A percentile compares a stretch with the other conserved stretches of the same genome.
Conservation (phyloP, 2,797 vertebrate genomes). For the Leuciscus waleckii region DNA sequence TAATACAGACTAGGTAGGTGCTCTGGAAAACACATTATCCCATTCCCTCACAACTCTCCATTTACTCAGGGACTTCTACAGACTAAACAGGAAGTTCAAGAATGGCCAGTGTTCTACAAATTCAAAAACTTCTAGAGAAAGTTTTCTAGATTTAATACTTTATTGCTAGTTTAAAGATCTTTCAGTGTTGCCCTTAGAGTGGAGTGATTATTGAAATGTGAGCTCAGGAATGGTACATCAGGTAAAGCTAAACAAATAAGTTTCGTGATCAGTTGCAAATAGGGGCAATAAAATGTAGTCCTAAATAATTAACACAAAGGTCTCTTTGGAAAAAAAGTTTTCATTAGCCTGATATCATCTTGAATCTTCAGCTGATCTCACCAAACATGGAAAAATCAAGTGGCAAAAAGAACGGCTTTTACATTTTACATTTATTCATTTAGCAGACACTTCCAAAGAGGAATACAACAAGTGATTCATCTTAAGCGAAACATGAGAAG, state of each 20-base stretch:
- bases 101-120: slow-evolving; percentile 32
- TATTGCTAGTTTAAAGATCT: background rate
- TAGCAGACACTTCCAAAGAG: background rate
- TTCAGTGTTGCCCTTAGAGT: background rate
- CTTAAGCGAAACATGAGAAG: too few relatives aligned
- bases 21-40: slow-evolving; percentile 39
- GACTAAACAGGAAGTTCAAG: slow-evolving; percentile 61
- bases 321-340: background rate
- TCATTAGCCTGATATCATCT: background rate
- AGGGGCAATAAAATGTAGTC: background rate
- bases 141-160: background rate
- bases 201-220: background rate
- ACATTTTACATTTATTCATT: background rate
- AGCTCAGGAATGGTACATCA: background rate
- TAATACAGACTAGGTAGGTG: slow-evolving; percentile 15
- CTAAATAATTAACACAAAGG: background rate
- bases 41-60: background rate
- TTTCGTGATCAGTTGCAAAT: background rate
- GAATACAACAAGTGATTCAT: background rate
- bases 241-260: background rate
- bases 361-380: background rate
- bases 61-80: slow-evolving; percentile 36
- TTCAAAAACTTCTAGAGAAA: slow-evolving; percentile 22
- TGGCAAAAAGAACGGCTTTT: background rate
- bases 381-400: background rate